Percentiles rank a stretch among this genome's conserved stretches.
Conservation (phyloP, 2,888 invertebrate genomes). For the Eupithecia abbreviata region DNA sequence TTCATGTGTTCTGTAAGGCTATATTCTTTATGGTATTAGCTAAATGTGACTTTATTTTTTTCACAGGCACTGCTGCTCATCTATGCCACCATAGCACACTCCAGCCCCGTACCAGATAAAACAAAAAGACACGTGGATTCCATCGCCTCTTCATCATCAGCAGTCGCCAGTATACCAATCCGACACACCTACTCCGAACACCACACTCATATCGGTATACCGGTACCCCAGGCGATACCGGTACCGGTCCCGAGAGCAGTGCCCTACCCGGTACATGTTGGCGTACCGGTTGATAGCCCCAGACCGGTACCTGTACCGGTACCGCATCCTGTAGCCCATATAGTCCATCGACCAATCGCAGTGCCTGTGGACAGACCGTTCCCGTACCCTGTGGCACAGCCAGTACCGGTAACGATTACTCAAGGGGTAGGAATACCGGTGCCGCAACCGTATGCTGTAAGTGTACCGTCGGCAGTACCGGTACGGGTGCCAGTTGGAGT, state of each 20-base stretch:
- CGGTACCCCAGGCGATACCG: conserved; percentile 80
- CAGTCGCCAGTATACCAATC: conserved; percentile 54
- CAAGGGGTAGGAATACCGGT: conserved; percentile 82
- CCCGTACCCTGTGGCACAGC: conserved; percentile 81
- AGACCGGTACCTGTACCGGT: conserved; percentile 76
- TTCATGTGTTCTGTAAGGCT: too few species aligned
- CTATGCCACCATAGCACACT: conserved; percentile 31
- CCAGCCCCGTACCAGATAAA: conserved; percentile 32
- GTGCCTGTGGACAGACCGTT: conserved; percentile 82
- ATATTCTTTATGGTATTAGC: too few species aligned
- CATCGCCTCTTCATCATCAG: conserved; percentile 25
- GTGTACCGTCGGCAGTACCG: conserved; percentile 70
- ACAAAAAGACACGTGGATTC: conserved; percentile 7
- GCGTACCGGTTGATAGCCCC: conserved; percentile 78
- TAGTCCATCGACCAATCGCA: conserved; percentile 73
- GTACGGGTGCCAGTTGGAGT: conserved; percentile 68
- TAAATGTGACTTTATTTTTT: background rate
- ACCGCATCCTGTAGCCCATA: conserved; percentile 78
- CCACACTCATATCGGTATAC: conserved; percentile 78
- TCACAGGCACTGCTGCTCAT: conserved; percentile 60
- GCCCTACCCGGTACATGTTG: conserved; percentile 78
- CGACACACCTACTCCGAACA: conserved; percentile 74
- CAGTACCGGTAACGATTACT: conserved; percentile 78
- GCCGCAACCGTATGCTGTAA: conserved; percentile 79
- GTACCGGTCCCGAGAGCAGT: conserved; percentile 68